A percentile compares a stretch with the other conserved stretches of the same genome.
phyloP scores from a whole-genome alignment of 2,797 vertebrate species.

The Cryptoprocta ferox region DNA sequence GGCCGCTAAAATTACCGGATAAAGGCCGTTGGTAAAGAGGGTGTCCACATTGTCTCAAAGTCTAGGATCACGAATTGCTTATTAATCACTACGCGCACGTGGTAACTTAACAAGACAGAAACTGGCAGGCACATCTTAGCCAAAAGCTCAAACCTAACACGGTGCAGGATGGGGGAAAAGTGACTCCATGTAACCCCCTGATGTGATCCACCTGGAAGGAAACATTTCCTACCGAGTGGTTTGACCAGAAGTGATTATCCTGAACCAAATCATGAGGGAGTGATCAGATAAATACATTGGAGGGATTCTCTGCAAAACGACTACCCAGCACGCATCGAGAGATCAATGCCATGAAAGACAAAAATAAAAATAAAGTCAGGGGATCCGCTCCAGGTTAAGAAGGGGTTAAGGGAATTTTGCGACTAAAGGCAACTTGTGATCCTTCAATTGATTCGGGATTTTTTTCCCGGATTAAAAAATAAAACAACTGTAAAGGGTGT shows the following conservation, averaged over 20 bases:
- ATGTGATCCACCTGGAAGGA: accelerated
- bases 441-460: not conserved
- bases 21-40: accelerated
- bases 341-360: not conserved
- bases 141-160: accelerated
- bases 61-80: accelerated
- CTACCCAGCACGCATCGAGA: not conserved
- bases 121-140: not conserved
- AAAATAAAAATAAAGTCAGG: not conserved
- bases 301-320: not conserved
- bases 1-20: accelerated
- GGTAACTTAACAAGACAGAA: too few species aligned
- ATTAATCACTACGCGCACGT: not conserved
- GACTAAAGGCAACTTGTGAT: not conserved
- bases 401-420: not conserved
- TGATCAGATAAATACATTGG: accelerated
- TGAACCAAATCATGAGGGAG: accelerated
- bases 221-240: accelerated
- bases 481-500: not conserved
- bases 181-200: accelerated
- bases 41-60: accelerated
- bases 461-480: constrained; percentile 39
- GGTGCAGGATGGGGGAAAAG: accelerated
- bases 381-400: not conserved
- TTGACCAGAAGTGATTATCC: not conserved